These are phyloP conservation scores for Charina bottae DNA, from an alignment of 2,113 vertebrate species.

Conservation along the genomic window DNA sequence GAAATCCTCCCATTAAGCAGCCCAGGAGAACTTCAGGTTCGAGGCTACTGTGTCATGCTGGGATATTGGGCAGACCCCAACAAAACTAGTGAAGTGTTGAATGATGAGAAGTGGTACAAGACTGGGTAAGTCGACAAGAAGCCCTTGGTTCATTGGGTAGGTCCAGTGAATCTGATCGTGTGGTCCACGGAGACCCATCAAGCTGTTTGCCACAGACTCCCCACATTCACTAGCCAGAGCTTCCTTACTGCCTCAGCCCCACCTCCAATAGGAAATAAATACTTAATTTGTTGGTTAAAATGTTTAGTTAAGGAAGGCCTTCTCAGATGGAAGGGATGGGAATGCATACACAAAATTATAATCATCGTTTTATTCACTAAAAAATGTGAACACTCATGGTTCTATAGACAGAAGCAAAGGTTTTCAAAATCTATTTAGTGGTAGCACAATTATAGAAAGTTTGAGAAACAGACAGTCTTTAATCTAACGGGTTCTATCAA, in stretches of 20 bases:
- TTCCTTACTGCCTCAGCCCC: background rate
- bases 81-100: constrained; percentile 81
- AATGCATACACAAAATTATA: background rate
- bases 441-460: no score
- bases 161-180: background rate
- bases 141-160: background rate
- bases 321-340: background rate
- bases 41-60: constrained; percentile 92
- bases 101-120: constrained; percentile 86
- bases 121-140: constrained; percentile 85
- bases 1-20: constrained; percentile 74
- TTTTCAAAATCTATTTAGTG: background rate
- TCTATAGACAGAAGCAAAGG: background rate
- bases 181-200: background rate
- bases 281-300: background rate
- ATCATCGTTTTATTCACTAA: background rate
- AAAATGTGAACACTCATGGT: background rate
- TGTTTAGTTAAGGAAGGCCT: background rate
- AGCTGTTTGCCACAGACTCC: background rate
- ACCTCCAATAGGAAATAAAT: background rate
- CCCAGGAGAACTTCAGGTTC: constrained; percentile 84
- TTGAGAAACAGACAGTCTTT: no score
- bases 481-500: no score
- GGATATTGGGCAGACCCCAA: constrained; percentile 86
- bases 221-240: background rate